These are phyloP conservation scores for Chymomyza fuscimana DNA, from an alignment of 2,888 invertebrate species.

Conservation along the genomic window DNA sequence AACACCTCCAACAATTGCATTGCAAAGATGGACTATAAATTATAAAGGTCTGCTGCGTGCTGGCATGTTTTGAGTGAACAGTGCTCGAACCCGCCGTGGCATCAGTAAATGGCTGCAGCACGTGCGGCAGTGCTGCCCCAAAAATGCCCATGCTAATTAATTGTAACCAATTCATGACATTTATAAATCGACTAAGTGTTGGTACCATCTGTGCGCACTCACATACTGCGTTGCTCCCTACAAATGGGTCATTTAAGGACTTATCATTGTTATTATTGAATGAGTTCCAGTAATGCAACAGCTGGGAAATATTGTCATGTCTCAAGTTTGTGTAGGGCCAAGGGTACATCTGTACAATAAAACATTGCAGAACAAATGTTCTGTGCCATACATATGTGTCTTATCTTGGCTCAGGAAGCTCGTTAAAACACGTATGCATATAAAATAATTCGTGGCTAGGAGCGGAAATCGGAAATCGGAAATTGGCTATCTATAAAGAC, in stretches of 20 bases:
- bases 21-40: neutral
- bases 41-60: conserved; percentile 6
- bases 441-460: too few relatives aligned
- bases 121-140: neutral
- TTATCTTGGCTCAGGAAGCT: too few relatives aligned
- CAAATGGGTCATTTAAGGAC: neutral
- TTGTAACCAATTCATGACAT: conserved; percentile 7
- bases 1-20: neutral
- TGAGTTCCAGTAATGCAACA: neutral
- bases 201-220: neutral
- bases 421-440: too few relatives aligned
- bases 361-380: too few relatives aligned
- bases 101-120: neutral
- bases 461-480: too few relatives aligned
- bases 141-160: conserved; percentile 10
- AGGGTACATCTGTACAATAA: too few relatives aligned
- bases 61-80: neutral
- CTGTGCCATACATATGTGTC: too few relatives aligned
- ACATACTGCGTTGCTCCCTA: neutral
- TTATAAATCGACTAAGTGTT: conserved; percentile 9
- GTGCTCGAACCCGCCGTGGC: neutral
- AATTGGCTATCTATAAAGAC: too few relatives aligned
- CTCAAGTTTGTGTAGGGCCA: too few relatives aligned
- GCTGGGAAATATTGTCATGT: neutral
- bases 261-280: neutral